These are phyloP conservation scores for Sycophila texana DNA, from an alignment of 2,888 invertebrate species.

Conservation along the genomic window DNA sequence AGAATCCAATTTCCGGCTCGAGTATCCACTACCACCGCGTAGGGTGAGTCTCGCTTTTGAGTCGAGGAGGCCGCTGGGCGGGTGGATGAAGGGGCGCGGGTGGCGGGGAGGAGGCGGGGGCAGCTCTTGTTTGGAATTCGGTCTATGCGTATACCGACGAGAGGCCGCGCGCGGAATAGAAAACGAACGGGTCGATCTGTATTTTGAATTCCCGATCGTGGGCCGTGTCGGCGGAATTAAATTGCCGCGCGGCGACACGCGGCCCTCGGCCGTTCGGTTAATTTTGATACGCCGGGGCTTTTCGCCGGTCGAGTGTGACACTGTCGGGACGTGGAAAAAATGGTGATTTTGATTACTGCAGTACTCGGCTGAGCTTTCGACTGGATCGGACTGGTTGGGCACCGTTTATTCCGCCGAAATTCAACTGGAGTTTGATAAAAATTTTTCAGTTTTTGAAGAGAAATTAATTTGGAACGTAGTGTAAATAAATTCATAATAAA, in stretches of 20 bases:
- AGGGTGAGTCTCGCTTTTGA: constrained; percentile 29
- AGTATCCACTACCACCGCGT: background rate
- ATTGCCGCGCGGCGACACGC: background rate
- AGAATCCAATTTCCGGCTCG: constrained; percentile 51
- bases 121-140: constrained; percentile 39
- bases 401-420: too few species aligned
- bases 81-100: too few species aligned
- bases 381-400: too few species aligned
- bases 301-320: too few species aligned
- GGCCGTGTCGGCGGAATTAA: background rate
- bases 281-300: background rate
- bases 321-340: too few species aligned
- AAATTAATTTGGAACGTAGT: too few species aligned
- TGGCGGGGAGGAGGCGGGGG: too few species aligned
- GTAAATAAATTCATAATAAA: too few species aligned
- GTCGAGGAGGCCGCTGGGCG: background rate
- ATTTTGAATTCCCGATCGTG: constrained; percentile 43
- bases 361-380: too few species aligned
- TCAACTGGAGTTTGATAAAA: too few species aligned
- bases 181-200: constrained; percentile 43
- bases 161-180: constrained; percentile 39
- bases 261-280: background rate
- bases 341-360: too few species aligned
- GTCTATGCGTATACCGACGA: constrained; percentile 36
- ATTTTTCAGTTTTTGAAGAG: too few species aligned